Evolutionary conservation across 2,888 invertebrate genomes (phyloP).

Genomic region (Bombylius major): DNA sequence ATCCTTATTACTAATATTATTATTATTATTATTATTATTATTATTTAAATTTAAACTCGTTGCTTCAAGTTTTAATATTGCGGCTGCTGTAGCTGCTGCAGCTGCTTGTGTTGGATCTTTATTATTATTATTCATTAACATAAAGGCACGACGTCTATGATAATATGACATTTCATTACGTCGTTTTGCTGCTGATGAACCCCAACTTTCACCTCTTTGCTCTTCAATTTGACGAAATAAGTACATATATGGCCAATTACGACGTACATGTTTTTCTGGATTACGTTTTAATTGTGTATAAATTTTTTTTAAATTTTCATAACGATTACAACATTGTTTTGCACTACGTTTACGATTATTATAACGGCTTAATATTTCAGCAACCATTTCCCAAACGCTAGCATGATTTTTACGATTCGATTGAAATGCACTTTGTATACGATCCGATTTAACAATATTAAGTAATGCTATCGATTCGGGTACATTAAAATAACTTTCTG

Average conservation of each 20-base stretch:
- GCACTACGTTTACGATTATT: slow-evolving; percentile 32
- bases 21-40: background rate
- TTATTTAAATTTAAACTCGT: background rate
- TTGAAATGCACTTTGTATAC: slow-evolving; percentile 35
- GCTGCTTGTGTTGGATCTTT: slow-evolving; percentile 26
- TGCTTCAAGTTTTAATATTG: background rate
- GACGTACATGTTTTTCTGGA: slow-evolving; percentile 33
- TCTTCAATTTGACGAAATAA: slow-evolving; percentile 32
- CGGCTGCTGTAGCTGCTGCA: slow-evolving; percentile 15
- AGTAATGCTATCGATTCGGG: slow-evolving; percentile 34
- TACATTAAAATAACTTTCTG: slow-evolving; percentile 35
- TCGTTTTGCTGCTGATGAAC: slow-evolving; percentile 8
- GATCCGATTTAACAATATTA: slow-evolving; percentile 35
- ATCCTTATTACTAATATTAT: slow-evolving; percentile 15
- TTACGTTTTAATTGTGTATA: slow-evolving; percentile 35
- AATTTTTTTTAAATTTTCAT: slow-evolving; percentile 35
- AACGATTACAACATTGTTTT: slow-evolving; percentile 35
- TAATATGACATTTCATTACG: slow-evolving; percentile 32
- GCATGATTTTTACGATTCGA: slow-evolving; percentile 36
- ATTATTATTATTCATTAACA: slow-evolving; percentile 23
- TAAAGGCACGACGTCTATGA: slow-evolving; percentile 28
- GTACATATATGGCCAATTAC: slow-evolving; percentile 26
- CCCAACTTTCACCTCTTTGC: slow-evolving; percentile 35
- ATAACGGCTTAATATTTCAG: slow-evolving; percentile 32
- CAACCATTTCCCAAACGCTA: slow-evolving; percentile 37